Evolutionary conservation across 2,113 vertebrate species (phyloP).

Genomic region (Miniopterus natalensis): DNA sequence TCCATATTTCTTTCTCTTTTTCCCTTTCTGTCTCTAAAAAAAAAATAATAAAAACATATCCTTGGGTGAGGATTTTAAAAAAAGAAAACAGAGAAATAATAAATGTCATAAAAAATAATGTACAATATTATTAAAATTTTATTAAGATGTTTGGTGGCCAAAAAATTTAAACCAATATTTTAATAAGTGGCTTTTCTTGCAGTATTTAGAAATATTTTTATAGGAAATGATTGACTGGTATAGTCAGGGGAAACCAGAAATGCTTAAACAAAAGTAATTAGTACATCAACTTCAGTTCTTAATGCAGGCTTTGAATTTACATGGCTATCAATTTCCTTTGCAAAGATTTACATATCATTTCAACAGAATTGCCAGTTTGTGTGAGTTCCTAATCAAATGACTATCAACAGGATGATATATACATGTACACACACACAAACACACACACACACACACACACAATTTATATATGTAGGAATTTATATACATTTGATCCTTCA

Average conservation of each 20-base stretch:
- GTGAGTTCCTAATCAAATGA: neutral
- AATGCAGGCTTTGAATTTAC: neutral
- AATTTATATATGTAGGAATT: neutral
- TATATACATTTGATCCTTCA: neutral
- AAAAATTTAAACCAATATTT: neutral
- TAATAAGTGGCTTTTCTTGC: conserved; percentile 29
- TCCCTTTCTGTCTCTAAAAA: neutral
- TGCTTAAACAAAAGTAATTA: neutral
- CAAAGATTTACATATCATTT: neutral
- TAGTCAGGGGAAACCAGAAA: neutral
- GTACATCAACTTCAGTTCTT: neutral
- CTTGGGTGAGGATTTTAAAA: neutral
- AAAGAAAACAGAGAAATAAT: neutral
- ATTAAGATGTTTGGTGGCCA: neutral
- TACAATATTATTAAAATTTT: neutral
- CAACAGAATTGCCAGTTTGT: neutral
- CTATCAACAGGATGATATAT: neutral
- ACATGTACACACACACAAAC: neutral
- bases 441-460: neutral
- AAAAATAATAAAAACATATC: neutral
- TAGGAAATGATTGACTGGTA: neutral
- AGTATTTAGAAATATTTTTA: conserved; percentile 30
- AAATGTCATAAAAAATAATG: conserved; percentile 41
- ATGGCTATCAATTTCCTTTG: neutral
- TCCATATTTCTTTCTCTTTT: neutral